phyloP scores from a whole-genome alignment of 2,797 vertebrate species.

The Schizopygopsis pylzovi region DNA sequence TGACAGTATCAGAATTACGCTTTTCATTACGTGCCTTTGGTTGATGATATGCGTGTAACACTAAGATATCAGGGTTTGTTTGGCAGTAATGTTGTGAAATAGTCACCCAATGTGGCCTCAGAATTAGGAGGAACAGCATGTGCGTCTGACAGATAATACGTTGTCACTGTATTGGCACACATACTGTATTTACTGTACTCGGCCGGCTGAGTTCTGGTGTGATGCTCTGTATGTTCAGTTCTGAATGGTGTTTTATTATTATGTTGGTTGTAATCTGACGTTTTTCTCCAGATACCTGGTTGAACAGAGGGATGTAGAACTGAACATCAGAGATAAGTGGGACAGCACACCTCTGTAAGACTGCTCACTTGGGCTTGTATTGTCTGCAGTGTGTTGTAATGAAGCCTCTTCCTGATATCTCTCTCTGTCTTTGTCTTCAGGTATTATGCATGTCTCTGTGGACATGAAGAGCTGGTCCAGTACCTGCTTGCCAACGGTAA shows the following conservation, averaged over 20 bases:
- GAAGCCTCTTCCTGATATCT: conserved; percentile 8
- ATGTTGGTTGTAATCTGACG: not conserved
- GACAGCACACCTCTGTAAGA: conserved; percentile 97
- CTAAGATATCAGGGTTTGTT: not conserved
- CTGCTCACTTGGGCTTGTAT: not conserved
- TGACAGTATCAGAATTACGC: not conserved
- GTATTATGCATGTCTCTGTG: conserved; percentile 97
- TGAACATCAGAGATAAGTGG: conserved; percentile 97
- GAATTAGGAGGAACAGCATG: conserved; percentile 10
- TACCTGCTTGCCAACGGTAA: conserved; percentile 95
- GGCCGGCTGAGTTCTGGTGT: not conserved
- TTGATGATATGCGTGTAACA: not conserved
- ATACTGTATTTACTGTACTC: not conserved
- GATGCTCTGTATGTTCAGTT: too few relatives aligned
- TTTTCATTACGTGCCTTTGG: not conserved
- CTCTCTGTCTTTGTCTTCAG: conserved; percentile 67
- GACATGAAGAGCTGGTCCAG: conserved; percentile 93
- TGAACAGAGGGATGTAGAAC: conserved; percentile 95
- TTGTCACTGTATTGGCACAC: not conserved
- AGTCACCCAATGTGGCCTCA: not conserved
- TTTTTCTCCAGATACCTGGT: conserved; percentile 85
- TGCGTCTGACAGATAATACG: not conserved
- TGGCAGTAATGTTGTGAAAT: not conserved
- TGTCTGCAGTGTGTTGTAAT: not conserved
- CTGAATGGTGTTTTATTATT: not conserved